Evolutionary conservation across 2,797 vertebrate species (phyloP), one percentile per base, ranked within the genome.

Genomic region (Rhadinocentrus ornatus): DNA sequence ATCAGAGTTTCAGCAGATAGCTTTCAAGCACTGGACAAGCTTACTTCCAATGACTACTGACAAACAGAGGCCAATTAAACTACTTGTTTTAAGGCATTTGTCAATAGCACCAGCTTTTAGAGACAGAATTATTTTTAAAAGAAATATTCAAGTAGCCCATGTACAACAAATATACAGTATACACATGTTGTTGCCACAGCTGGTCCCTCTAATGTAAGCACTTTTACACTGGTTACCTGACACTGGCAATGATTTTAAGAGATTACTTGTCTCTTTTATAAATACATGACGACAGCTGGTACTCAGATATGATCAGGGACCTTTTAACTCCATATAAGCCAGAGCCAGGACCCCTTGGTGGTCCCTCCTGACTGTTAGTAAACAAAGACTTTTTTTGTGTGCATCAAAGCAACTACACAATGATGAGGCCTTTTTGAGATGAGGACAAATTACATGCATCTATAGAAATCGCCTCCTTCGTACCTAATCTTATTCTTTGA

Each of bases 171-270:
- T 35, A 11, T 35, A 35, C 34, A 35, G 10, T 11, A 35, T 35
- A 35, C 34, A 37, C 10, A 10, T 37, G 62, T 71, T 77, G 71
- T 69, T 60, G 39, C 75, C 63, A 75, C 48, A 62, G 71, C 65
- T n/a, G n/a, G 73, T 68, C 62, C 3, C 41, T 69, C 53, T 61
- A 58, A 78, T 71, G 69, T 77, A 41, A 72, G 63, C 69, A 29
- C 46, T 27, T 80, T 68, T 66, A 57, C 26, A 26, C 44, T 55
- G 24, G 81, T 79, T 73, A 71, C 64, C 48, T 60, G 29, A 80
- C 60, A 74, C 6, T 60, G 8, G 32, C 72, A 87, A 44, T 77
- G 70, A 85, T 82, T 78, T 81, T n/a, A 65, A 74, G 79, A 85
- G 79, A 67, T 58, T 31, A 1, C 56, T 13, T 32, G 79, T 78